Conservation (phyloP, 2,113 vertebrate genomes). For the Aptenodytes forsteri region DNA sequence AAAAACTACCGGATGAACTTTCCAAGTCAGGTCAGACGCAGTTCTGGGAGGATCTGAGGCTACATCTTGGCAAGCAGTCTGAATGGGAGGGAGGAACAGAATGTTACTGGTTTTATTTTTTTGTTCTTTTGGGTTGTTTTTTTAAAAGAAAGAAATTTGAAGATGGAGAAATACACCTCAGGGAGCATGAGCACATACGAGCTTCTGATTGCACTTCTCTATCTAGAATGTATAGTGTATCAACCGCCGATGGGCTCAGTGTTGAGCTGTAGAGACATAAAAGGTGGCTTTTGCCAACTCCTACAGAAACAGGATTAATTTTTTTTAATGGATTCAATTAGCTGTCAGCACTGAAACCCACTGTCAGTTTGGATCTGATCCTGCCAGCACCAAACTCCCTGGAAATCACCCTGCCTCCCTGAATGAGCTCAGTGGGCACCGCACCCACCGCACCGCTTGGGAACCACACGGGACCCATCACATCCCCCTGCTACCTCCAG, state of each 20-base stretch:
- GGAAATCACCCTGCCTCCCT: not conserved
- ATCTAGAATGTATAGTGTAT: not conserved
- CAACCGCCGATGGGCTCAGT: accelerated
- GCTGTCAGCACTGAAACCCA: not conserved
- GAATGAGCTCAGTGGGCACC: not conserved
- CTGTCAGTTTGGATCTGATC: not conserved
- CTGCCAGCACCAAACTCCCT: not conserved
- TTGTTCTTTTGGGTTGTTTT: not conserved
- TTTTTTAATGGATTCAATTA: not conserved
- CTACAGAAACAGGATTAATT: not conserved
- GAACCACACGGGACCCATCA: not conserved
- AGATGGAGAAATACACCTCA: not conserved
- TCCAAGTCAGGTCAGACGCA: not conserved
- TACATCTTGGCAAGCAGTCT: not conserved
- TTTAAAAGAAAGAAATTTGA: not conserved
- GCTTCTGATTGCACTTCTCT: not conserved
- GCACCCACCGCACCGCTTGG: accelerated
- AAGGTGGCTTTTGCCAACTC: not conserved
- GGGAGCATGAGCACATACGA: not conserved
- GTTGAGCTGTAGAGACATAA: not conserved
- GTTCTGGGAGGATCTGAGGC: not conserved
- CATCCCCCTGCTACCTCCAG: not conserved
- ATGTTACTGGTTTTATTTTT: not conserved
- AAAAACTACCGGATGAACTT: not conserved
- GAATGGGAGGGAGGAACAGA: not conserved